phyloP scores from a whole-genome alignment of 2,113 vertebrate species.

The Elephas maximus region DNA sequence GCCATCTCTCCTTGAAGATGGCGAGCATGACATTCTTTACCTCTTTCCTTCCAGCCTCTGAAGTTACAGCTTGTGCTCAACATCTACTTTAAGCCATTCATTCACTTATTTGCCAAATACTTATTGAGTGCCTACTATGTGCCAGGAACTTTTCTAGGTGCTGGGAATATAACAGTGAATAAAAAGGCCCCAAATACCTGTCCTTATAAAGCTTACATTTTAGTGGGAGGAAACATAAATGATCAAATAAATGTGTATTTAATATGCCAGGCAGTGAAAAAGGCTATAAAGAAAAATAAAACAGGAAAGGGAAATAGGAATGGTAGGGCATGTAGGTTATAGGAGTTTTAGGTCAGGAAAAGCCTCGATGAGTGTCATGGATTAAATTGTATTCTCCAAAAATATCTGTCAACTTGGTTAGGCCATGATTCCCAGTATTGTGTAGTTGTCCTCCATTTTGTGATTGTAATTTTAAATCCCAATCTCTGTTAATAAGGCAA shows the following conservation, averaged over 20 bases:
- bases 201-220: not conserved
- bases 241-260: constrained; percentile 9
- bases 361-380: no score
- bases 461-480: no score
- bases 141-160: not conserved
- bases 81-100: not conserved
- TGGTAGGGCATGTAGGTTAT: no score
- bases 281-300: not conserved
- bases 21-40: not conserved
- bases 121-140: not conserved
- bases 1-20: not conserved
- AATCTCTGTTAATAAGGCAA: no score
- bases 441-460: no score
- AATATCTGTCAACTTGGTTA: no score
- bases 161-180: not conserved
- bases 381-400: no score
- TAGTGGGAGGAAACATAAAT: not conserved
- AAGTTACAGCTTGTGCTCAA: not conserved
- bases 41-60: no score
- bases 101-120: not conserved
- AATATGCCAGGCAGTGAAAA: not conserved
- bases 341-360: not conserved
- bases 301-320: not conserved
- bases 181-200: not conserved
- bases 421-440: no score